Conservation (phyloP, 2,113 vertebrate genomes). For the Chaenogobius annularis region DNA sequence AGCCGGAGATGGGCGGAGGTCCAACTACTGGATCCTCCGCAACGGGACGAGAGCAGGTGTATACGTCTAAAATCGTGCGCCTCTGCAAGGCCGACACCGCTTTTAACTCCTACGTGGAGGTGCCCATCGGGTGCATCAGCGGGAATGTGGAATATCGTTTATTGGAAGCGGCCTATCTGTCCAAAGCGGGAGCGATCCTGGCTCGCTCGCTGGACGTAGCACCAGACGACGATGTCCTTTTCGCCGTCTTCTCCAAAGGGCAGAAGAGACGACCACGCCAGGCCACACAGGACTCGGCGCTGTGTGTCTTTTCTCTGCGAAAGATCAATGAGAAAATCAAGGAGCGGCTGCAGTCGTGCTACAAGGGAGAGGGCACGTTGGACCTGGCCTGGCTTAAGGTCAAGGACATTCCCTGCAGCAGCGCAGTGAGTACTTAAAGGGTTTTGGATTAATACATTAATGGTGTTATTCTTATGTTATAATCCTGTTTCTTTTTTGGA, state of each 20-base stretch:
- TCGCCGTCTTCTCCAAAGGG: conserved; percentile 94
- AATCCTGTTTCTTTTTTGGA: background rate
- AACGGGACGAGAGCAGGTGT: conserved; percentile 90
- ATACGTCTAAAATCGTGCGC: conserved; percentile 95
- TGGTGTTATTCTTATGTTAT: background rate
- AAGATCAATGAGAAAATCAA: conserved; percentile 97
- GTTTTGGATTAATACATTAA: background rate
- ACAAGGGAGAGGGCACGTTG: conserved; percentile 94
- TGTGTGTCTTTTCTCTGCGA: conserved; percentile 94
- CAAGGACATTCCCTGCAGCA: conserved; percentile 97
- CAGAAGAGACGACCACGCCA: conserved; percentile 93
- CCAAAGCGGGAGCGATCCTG: conserved; percentile 89
- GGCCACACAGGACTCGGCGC: conserved; percentile 90
- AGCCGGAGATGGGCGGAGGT: conserved; percentile 94
- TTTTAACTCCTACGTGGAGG: conserved; percentile 97
- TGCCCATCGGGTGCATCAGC: conserved; percentile 93
- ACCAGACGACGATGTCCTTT: conserved; percentile 91
- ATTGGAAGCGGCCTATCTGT: conserved; percentile 92
- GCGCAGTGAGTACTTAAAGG: conserved; percentile 85
- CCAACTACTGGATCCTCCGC: conserved; percentile 89
- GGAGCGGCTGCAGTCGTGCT: conserved; percentile 95
- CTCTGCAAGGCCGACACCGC: conserved; percentile 95
- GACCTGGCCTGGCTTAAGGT: conserved; percentile 99
- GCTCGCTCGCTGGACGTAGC: conserved; percentile 85
- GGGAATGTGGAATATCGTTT: conserved; percentile 91